Evolutionary conservation across 2,888 invertebrate species (phyloP).

Genomic region (Rhogogaster chlorosoma): DNA sequence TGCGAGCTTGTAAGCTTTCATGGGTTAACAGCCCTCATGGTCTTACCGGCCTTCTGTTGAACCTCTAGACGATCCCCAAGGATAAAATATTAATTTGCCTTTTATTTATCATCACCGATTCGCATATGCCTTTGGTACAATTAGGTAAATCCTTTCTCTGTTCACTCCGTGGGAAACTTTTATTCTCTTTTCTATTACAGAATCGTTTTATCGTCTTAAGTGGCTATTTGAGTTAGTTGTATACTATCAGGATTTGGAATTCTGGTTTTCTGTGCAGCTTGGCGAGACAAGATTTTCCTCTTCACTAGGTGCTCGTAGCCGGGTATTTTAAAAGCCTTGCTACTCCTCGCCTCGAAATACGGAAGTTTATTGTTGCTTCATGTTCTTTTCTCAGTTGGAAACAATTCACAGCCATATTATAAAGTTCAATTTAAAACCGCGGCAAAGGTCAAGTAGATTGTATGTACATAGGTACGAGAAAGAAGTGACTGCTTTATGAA

Average conservation of each 20-base stretch:
- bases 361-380: slow-evolving; percentile 15
- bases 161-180: not conserved
- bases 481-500: not conserved
- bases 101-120: not conserved
- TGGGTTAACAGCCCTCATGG: not conserved
- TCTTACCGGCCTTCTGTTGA: not conserved
- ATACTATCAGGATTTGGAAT: not conserved
- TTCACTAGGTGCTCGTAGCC: not conserved
- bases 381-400: not conserved
- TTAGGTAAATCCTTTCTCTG: not conserved
- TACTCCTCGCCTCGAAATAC: not conserved
- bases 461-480: not conserved
- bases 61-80: not conserved
- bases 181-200: not conserved
- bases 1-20: slow-evolving; percentile 14
- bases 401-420: not conserved
- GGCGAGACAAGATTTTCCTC: not conserved
- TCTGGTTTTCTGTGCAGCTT: not conserved
- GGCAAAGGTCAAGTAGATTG: not conserved
- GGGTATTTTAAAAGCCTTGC: not conserved
- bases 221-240: not conserved
- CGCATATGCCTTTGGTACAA: not conserved
- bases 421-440: not conserved
- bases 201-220: not conserved
- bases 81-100: slow-evolving; percentile 21